A percentile compares a stretch with the other conserved stretches of the same genome.
Evolutionary conservation across 2,888 invertebrate genomes (phyloP).

Genomic region (Fragum whitleyi): DNA sequence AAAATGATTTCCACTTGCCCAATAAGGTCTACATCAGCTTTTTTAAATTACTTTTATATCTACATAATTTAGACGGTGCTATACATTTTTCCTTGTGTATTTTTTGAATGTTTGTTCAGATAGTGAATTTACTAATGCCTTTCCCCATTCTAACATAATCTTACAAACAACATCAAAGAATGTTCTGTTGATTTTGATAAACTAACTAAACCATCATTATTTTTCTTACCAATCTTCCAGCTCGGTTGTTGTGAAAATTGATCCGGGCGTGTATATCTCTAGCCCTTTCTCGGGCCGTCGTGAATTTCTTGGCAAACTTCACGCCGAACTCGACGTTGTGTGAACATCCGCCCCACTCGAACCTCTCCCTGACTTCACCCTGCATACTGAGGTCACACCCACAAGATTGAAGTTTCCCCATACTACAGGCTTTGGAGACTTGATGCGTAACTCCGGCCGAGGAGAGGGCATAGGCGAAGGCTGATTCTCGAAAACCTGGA

Average conservation of each 20-base stretch:
- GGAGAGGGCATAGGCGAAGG: constrained; percentile 98
- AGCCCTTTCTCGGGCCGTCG: constrained; percentile 95
- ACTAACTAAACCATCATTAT: neutral
- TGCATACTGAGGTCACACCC: constrained; percentile 86
- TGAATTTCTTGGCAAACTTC: constrained; percentile 93
- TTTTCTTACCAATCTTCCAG: constrained; percentile 82
- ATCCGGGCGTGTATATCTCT: constrained; percentile 82
- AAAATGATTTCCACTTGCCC: too few species aligned
- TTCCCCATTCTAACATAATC: too few species aligned
- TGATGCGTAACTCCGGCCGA: constrained; percentile 98
- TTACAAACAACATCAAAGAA: too few species aligned
- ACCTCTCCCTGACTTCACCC: constrained; percentile 86
- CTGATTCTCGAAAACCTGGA: constrained; percentile 97
- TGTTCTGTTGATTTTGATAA: too few species aligned
- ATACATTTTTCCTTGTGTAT: too few species aligned
- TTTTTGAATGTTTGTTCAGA: too few species aligned
- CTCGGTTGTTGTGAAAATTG: constrained; percentile 84
- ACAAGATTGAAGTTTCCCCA: constrained; percentile 95
- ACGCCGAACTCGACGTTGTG: constrained; percentile 92
- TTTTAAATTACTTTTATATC: too few species aligned
- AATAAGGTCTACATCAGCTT: too few species aligned
- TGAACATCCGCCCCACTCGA: constrained; percentile 95
- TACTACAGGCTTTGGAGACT: constrained; percentile 96
- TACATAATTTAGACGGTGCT: too few species aligned
- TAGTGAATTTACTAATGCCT: too few species aligned